phyloP scores from a whole-genome alignment of 2,113 vertebrate genomes.

The Chlorodrepanis virens region DNA sequence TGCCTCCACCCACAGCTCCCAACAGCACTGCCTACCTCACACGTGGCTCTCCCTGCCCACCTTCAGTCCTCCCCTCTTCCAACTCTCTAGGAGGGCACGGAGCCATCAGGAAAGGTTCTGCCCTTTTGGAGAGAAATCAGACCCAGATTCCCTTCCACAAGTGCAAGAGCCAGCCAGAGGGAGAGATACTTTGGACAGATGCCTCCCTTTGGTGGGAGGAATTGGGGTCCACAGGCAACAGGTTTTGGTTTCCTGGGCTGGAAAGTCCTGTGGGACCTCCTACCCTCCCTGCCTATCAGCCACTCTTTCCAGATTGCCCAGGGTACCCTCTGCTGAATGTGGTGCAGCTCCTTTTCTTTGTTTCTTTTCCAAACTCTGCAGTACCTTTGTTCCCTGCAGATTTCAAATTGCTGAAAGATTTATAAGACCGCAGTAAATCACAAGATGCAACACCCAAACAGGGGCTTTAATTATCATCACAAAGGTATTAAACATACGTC shows the following conservation, averaged over 20 bases:
- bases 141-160: neutral
- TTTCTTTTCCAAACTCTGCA: slow-evolving; percentile 1
- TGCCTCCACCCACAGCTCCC: neutral
- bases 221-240: neutral
- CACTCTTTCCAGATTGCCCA: neutral
- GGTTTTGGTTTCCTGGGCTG: neutral
- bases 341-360: neutral
- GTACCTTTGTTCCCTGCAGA: neutral
- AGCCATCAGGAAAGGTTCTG: neutral
- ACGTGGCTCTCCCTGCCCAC: neutral
- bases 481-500: neutral
- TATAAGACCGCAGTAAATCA: slow-evolving; percentile 9
- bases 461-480: slow-evolving; percentile 30
- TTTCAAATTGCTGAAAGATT: slow-evolving; percentile 45
- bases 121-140: neutral
- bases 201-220: neutral
- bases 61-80: neutral
- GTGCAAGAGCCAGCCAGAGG: neutral
- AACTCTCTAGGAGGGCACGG: neutral
- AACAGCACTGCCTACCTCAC: neutral
- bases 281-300: neutral
- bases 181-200: neutral
- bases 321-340: neutral
- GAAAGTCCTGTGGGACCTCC: neutral
- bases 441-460: neutral